Evolutionary conservation across 2,888 invertebrate genomes (phyloP).

Genomic region (Globia sparganii): DNA sequence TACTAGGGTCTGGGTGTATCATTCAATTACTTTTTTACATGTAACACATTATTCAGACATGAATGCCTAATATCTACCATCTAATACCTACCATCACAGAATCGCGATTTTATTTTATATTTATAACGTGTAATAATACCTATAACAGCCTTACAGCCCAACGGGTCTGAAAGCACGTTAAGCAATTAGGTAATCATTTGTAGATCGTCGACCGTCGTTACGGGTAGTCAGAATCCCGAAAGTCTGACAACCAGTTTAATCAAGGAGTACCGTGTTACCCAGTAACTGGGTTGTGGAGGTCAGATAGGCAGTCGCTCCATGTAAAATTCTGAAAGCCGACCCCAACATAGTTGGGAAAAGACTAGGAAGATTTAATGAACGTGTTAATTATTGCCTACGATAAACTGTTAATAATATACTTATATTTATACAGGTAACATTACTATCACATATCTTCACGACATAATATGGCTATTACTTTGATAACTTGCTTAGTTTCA

Average conservation of each 20-base stretch:
- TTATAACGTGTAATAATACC: too few relatives aligned
- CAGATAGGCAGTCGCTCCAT: too few relatives aligned
- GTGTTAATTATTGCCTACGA: neutral
- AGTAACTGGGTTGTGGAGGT: too few relatives aligned
- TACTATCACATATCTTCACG: neutral
- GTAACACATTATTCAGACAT: neutral
- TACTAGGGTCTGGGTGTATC: neutral
- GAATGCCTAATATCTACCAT: too few relatives aligned
- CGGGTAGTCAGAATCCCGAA: neutral
- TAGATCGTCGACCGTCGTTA: neutral
- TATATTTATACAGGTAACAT: neutral
- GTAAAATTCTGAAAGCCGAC: too few relatives aligned
- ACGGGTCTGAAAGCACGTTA: neutral
- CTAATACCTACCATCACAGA: neutral
- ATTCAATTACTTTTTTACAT: neutral
- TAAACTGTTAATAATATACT: neutral
- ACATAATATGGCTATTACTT: neutral
- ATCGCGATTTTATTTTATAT: neutral
- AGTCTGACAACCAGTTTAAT: neutral
- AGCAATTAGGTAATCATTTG: neutral
- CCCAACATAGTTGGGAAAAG: too few relatives aligned
- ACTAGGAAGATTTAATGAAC: neutral
- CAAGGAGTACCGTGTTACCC: neutral
- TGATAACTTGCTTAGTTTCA: conserved; percentile 5
- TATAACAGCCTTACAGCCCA: too few relatives aligned